Percentiles rank a stretch among this genome's conserved stretches.
phyloP scores from a whole-genome alignment of 1,140 invertebrate genomes.

The Pogonus chalceus region DNA sequence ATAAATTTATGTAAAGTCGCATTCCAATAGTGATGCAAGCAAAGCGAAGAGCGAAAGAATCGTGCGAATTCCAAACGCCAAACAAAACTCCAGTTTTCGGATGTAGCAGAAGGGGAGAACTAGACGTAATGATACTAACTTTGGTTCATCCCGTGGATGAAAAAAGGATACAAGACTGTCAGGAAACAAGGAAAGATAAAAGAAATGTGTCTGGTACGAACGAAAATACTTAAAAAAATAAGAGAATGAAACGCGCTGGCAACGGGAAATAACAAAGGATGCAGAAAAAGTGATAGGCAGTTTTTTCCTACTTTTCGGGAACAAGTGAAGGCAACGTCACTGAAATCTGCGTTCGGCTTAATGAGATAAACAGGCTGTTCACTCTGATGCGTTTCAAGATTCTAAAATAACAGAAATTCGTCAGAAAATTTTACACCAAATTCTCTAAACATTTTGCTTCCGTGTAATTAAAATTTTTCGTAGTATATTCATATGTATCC shows the following conservation, averaged over 20 bases:
- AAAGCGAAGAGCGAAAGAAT: too few relatives aligned
- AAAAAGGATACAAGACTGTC: slow-evolving; percentile 6
- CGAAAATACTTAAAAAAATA: slow-evolving; percentile 6
- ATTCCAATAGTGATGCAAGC: too few relatives aligned
- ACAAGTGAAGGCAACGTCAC: not conserved
- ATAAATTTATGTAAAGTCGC: too few relatives aligned
- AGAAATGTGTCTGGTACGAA: slow-evolving; percentile 4
- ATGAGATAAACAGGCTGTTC: slow-evolving; percentile 5
- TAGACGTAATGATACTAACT: slow-evolving; percentile 3
- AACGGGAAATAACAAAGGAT: slow-evolving; percentile 3
- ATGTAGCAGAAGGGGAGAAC: too few relatives aligned
- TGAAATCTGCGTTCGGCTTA: not conserved
- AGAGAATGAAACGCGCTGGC: not conserved
- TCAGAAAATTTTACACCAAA: too few relatives aligned
- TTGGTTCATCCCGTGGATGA: slow-evolving; percentile 2
- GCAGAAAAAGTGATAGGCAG: slow-evolving; percentile 2
- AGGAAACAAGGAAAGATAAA: slow-evolving; percentile 3
- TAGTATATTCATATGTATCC: too few relatives aligned
- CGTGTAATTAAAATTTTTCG: too few relatives aligned
- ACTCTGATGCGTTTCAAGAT: too few relatives aligned
- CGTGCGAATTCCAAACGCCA: too few relatives aligned
- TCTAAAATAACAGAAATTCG: too few relatives aligned
- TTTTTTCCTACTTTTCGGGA: not conserved
- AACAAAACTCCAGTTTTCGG: too few relatives aligned
- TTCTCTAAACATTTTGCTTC: too few relatives aligned